Percentiles rank a stretch among this genome's conserved stretches.
Conservation (phyloP, 2,888 invertebrate genomes). For the Lasius platythorax region DNA sequence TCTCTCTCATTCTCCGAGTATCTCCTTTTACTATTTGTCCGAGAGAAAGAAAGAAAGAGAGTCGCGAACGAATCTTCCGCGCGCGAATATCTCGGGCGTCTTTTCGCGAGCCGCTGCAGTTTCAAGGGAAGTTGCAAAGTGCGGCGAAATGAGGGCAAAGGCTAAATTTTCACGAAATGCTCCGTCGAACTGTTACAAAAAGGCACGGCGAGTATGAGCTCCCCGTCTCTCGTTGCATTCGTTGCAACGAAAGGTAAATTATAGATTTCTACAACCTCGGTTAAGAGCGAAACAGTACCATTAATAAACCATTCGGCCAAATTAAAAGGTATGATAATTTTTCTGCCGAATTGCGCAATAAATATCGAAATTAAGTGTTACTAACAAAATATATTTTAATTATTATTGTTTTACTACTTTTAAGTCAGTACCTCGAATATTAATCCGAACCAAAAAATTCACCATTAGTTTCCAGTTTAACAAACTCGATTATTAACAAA, state of each 20-base stretch:
- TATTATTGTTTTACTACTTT: not conserved
- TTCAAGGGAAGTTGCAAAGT: constrained; percentile 41
- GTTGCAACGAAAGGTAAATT: constrained; percentile 25
- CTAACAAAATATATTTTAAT: constrained; percentile 15
- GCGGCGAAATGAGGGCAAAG: constrained; percentile 39
- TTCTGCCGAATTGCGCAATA: not conserved
- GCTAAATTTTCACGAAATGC: constrained; percentile 46
- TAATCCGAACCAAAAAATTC: not conserved
- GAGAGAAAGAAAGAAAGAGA: constrained; percentile 6
- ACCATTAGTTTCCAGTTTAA: not conserved
- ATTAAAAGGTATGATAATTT: constrained; percentile 11
- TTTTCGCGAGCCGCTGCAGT: constrained; percentile 50
- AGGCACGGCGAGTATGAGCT: constrained; percentile 23
- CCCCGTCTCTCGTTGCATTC: constrained; percentile 1
- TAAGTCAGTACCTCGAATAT: not conserved
- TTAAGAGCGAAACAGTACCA: not conserved
- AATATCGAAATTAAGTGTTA: not conserved
- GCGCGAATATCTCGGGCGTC: constrained; percentile 38
- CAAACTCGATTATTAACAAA: not conserved
- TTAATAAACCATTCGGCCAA: constrained; percentile 16
- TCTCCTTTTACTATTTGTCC: constrained; percentile 49
- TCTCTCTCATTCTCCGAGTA: constrained; percentile 25
- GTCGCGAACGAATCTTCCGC: constrained; percentile 22
- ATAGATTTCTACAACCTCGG: not conserved
- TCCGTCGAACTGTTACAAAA: constrained; percentile 37